These are phyloP conservation scores for Endotricha flammealis DNA, from an alignment of 2,888 invertebrate species.

Conservation along the genomic window DNA sequence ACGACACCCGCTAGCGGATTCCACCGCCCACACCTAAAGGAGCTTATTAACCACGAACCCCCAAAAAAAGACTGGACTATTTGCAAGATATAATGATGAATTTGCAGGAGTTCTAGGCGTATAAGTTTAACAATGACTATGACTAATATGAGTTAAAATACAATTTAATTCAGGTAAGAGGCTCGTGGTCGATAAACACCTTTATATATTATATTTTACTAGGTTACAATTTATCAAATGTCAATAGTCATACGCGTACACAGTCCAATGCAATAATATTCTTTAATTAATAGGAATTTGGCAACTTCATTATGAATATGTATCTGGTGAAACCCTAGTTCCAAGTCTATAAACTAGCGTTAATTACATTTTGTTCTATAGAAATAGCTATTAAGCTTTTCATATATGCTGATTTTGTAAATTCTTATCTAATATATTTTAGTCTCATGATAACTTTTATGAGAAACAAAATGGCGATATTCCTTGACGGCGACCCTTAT, in stretches of 20 bases:
- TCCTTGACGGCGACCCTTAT: slow-evolving; percentile 29
- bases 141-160: too few relatives aligned
- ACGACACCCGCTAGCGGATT: too few relatives aligned
- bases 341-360: slow-evolving; percentile 2
- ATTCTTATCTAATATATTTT: slow-evolving; percentile 6
- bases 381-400: not conserved
- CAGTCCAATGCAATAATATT: slow-evolving; percentile 9
- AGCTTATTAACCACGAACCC: too few relatives aligned
- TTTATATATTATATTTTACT: too few relatives aligned
- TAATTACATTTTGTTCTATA: not conserved
- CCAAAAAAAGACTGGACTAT: too few relatives aligned
- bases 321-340: slow-evolving; percentile 4
- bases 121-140: too few relatives aligned
- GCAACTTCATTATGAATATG: slow-evolving; percentile 6
- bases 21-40: too few relatives aligned
- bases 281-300: slow-evolving; percentile 6
- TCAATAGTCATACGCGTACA: slow-evolving; percentile 6
- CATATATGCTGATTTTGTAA: not conserved
- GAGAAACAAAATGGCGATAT: slow-evolving; percentile 30
- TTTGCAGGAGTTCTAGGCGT: too few relatives aligned
- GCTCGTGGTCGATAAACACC: too few relatives aligned
- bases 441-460: slow-evolving; percentile 10
- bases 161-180: too few relatives aligned
- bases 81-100: too few relatives aligned
- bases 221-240: too few relatives aligned